These are phyloP conservation scores for Melieria crassipennis DNA, from an alignment of 2,888 invertebrate genomes.

Conservation along the genomic window DNA sequence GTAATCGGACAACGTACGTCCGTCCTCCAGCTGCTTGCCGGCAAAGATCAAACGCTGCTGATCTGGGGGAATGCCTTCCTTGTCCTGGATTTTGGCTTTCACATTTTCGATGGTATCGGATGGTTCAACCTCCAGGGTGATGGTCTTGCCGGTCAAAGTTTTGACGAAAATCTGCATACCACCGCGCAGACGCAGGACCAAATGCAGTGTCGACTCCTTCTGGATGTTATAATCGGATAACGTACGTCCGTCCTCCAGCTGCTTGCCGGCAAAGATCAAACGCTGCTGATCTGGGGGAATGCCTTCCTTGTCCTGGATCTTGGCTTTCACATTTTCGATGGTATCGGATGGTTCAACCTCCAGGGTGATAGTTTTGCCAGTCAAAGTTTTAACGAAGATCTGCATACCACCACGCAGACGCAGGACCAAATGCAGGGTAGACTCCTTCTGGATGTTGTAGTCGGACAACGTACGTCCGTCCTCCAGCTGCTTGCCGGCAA, in stretches of 20 bases:
- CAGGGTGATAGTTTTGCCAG: slow-evolving; percentile 42
- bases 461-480: slow-evolving; percentile 43
- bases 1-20: slow-evolving; percentile 42
- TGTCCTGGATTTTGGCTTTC: slow-evolving; percentile 43
- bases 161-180: slow-evolving; percentile 43
- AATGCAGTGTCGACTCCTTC: slow-evolving; percentile 50
- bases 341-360: slow-evolving; percentile 45
- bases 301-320: slow-evolving; percentile 45
- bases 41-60: slow-evolving; percentile 45
- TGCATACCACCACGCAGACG: slow-evolving; percentile 45
- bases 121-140: slow-evolving; percentile 41
- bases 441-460: slow-evolving; percentile 46
- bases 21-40: slow-evolving; percentile 43
- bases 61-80: slow-evolving; percentile 45
- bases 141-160: slow-evolving; percentile 42
- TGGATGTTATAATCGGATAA: slow-evolving; percentile 44
- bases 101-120: slow-evolving; percentile 43
- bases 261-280: slow-evolving; percentile 45
- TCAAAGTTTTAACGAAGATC: slow-evolving; percentile 42
- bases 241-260: slow-evolving; percentile 42
- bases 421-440: slow-evolving; percentile 41
- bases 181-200: slow-evolving; percentile 47
- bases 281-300: slow-evolving; percentile 46
- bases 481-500: slow-evolving; percentile 45
- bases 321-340: slow-evolving; percentile 43